Evolutionary conservation across 2,888 invertebrate species (phyloP).

Genomic region (Meteorus cinctellus): DNA sequence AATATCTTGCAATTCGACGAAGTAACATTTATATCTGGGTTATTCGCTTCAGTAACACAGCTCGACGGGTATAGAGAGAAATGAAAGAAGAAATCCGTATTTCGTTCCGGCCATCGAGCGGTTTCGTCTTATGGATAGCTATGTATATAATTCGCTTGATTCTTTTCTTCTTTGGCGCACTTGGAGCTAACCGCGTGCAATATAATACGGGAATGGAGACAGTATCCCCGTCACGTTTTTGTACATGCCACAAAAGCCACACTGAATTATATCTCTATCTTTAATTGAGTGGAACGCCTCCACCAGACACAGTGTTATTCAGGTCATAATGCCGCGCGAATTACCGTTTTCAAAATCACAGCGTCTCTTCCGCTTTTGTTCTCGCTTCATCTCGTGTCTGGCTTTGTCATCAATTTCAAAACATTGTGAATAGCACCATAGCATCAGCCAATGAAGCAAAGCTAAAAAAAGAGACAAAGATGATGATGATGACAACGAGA

Average conservation of each 20-base stretch:
- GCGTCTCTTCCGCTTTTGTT: constrained; percentile 9
- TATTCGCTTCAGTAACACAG: constrained; percentile 53
- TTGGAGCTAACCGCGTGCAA: neutral
- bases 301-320: constrained; percentile 45
- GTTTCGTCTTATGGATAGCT: constrained; percentile 23
- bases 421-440: neutral
- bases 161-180: neutral
- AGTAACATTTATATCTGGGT: constrained; percentile 51
- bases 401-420: constrained; percentile 19
- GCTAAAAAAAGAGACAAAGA: neutral
- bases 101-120: constrained; percentile 54
- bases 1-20: constrained; percentile 44
- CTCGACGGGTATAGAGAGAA: constrained; percentile 44
- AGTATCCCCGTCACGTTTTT: constrained; percentile 26
- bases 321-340: constrained; percentile 46
- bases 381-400: constrained; percentile 1
- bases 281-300: constrained; percentile 49
- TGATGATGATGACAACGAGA: neutral
- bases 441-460: neutral
- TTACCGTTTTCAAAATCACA: constrained; percentile 25
- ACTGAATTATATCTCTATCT: constrained; percentile 46
- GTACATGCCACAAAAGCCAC: constrained; percentile 40
- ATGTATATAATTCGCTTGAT: constrained; percentile 17
- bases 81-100: constrained; percentile 54
- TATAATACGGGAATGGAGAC: neutral